Base-by-base conservation (phyloP, 2,888 invertebrate species). In the Cordilura impudica region DNA sequence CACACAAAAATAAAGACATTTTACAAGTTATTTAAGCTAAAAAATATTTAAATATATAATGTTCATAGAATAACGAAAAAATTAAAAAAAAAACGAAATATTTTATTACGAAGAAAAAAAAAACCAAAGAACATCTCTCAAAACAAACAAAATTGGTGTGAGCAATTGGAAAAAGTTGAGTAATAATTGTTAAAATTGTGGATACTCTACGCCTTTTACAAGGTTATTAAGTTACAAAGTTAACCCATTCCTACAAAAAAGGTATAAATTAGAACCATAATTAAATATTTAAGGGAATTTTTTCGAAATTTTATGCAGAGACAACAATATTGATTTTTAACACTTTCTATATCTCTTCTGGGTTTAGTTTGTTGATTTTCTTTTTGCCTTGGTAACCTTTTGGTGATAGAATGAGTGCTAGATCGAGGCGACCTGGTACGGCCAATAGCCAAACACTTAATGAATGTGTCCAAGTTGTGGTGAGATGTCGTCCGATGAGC, bases 401-500 rank as follows among this genome's bases (percentile, higher is more conserved):
- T 49, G 16, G 26, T 29, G 47, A 23, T 14, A 74, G 53, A 45
- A 88, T 88, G 88, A 88, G 88, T 84, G 89, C 87, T 18, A 87
- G 85, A 81, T 78, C 82, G 67, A 85, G 85, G 81, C 85, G 88
- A 69, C 87, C 88, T 26, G 87, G 85, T 51, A 88, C 87, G 12
- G 87, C 84, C 53, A 82, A 74, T 54, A 86, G 85, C 69, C 87
- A 88, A 79, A 84, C 86, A 8, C 85, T 86, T 2, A 94, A 94
- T 88, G 97, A 98, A 91, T 94, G 96, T 87, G 98, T 99, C 77
- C 97, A 98, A 91, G 99, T 99, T 82, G 96, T 99, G 83, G 98
- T 99, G 70, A 92, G 99, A 88, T 98, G 98, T 91, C 94, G 99
- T 69, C 99, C 99, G 43, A 94, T 99, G 91, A 97, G 95, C 84